Conservation (phyloP, 2,888 invertebrate genomes). For the Ptychoptera contaminata region DNA sequence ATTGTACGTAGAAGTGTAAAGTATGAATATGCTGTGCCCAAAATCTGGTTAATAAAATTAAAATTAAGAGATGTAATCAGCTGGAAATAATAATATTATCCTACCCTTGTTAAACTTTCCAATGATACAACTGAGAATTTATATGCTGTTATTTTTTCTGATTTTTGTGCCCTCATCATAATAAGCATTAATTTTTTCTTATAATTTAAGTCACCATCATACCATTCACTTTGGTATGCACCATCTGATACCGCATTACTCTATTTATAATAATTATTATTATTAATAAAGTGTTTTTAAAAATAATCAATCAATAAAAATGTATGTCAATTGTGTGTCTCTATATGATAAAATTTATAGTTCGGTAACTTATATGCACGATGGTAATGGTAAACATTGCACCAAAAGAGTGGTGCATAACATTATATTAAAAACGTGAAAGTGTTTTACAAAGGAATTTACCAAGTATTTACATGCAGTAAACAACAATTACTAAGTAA, state of each 20-base stretch:
- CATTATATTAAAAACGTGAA: too few species aligned
- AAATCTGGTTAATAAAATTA: background rate
- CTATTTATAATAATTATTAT: background rate
- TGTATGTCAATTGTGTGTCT: too few species aligned
- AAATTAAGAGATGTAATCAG: background rate
- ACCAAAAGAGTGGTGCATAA: too few species aligned
- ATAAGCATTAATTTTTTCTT: background rate
- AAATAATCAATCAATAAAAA: too few species aligned
- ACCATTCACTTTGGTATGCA: background rate
- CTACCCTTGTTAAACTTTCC: slow-evolving; percentile 22
- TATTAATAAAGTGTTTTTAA: too few species aligned
- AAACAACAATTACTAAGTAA: too few species aligned
- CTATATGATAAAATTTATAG: too few species aligned
- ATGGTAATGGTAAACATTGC: too few species aligned
- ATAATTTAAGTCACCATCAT: background rate
- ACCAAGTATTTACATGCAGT: too few species aligned
- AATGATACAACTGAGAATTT: slow-evolving; percentile 23
- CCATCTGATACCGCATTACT: background rate
- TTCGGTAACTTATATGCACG: too few species aligned
- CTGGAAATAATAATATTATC: background rate
- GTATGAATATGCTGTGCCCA: slow-evolving; percentile 3
- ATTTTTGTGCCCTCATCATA: slow-evolving; percentile 17
- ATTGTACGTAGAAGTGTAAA: slow-evolving; percentile 2
- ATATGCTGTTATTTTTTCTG: slow-evolving; percentile 20
- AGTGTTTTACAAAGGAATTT: too few species aligned